These are phyloP conservation scores for Aphidius gifuensis DNA, from an alignment of 1,140 invertebrate species.

Conservation along the genomic window DNA sequence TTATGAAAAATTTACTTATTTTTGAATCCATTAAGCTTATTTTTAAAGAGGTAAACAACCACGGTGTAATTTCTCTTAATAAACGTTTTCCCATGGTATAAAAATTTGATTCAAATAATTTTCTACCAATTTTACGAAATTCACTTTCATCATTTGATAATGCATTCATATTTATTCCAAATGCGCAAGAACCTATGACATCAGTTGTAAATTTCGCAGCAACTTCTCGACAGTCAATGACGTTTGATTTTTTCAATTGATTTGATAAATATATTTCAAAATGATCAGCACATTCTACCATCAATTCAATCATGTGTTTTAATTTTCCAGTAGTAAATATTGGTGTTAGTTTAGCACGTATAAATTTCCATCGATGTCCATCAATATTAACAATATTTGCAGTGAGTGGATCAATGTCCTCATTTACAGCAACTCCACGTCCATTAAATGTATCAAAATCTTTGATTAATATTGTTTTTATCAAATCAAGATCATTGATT, in stretches of 20 bases:
- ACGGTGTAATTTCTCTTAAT: background rate
- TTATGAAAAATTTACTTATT: constrained; percentile 10
- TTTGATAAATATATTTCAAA: constrained; percentile 29
- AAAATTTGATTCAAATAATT: constrained; percentile 28
- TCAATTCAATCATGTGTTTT: constrained; percentile 43
- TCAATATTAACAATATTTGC: constrained; percentile 33
- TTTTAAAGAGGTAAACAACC: background rate
- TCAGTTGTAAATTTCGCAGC: constrained; percentile 54
- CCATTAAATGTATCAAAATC: constrained; percentile 59
- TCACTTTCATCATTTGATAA: constrained; percentile 42
- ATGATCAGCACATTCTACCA: constrained; percentile 32
- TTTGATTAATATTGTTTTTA: constrained; percentile 61
- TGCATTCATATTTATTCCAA: constrained; percentile 59
- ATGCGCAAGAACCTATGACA: constrained; percentile 58
- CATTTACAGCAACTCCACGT: constrained; percentile 50
- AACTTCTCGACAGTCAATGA: constrained; percentile 35
- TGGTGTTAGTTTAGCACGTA: constrained; percentile 43
- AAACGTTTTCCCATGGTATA: background rate
- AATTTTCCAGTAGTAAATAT: constrained; percentile 51
- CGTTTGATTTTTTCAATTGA: constrained; percentile 18
- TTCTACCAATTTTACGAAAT: constrained; percentile 43
- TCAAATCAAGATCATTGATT: constrained; percentile 58
- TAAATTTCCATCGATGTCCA: constrained; percentile 41
- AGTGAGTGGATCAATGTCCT: constrained; percentile 51
- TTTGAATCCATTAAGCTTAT: background rate